A percentile compares a stretch with the other conserved stretches of the same genome.
Evolutionary conservation across 35 echinoderm and acorn worm genomes (phyloP).

Genomic region (Heliocidaris erythrogramma): DNA sequence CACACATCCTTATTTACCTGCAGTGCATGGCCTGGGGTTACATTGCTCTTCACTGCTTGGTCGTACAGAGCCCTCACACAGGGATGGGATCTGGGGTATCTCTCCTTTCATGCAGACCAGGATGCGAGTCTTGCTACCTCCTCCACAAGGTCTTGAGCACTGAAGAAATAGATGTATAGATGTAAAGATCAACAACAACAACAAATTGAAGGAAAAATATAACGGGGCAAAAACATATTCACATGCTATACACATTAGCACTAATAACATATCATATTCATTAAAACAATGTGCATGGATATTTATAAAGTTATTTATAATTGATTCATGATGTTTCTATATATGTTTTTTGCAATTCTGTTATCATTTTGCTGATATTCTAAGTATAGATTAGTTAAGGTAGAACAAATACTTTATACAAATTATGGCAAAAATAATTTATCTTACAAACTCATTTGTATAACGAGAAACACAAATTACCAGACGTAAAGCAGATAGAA

Average conservation of each 20-base stretch:
- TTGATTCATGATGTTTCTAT: background rate
- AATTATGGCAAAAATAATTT: no score
- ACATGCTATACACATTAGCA: background rate
- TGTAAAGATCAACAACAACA: no score
- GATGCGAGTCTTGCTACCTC: background rate
- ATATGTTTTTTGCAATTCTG: background rate
- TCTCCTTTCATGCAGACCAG: conserved; percentile 23
- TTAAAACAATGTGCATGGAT: no score
- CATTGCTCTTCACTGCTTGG: conserved; percentile 22
- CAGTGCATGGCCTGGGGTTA: background rate
- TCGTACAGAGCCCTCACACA: background rate
- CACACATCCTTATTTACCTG: conserved; percentile 33
- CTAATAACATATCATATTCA: no score
- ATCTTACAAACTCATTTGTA: no score
- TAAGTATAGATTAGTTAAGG: no score
- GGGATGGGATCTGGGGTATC: background rate
- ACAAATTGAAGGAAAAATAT: no score
- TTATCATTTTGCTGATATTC: background rate
- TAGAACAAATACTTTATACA: no score
- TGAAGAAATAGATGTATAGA: background rate
- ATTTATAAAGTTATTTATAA: background rate
- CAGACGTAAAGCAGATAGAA: no score
- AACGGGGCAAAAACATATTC: no score
- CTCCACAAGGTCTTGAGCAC: conserved; percentile 27
- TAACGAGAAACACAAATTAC: no score